phyloP scores from a whole-genome alignment of 2,797 vertebrate species.

The Acipenser oxyrinchus region DNA sequence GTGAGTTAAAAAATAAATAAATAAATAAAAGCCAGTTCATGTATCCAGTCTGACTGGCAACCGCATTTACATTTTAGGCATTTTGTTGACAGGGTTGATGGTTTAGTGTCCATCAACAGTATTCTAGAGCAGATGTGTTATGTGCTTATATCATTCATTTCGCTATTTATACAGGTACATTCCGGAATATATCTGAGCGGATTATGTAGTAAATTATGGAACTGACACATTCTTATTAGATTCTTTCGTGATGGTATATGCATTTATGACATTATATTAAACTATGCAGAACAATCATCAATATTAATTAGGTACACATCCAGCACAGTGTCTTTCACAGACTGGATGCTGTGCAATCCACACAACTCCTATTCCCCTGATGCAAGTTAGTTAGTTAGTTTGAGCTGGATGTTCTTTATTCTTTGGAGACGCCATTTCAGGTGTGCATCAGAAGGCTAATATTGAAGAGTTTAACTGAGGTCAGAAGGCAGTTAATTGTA shows the following conservation, averaged over 20 bases:
- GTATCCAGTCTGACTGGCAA: background rate
- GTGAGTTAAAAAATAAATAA: background rate
- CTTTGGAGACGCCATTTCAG: too few species aligned
- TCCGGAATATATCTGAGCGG: background rate
- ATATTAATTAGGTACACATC: background rate
- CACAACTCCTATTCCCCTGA: background rate
- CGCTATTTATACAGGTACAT: background rate
- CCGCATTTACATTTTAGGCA: background rate
- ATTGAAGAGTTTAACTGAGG: too few species aligned
- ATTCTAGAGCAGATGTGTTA: background rate
- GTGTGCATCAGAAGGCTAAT: too few species aligned
- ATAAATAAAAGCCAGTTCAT: background rate
- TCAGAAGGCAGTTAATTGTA: too few species aligned
- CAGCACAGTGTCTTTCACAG: background rate
- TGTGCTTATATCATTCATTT: background rate
- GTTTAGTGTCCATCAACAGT: background rate
- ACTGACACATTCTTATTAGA: constrained; percentile 1
- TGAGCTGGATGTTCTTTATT: too few species aligned
- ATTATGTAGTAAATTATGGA: background rate
- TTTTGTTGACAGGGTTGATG: background rate
- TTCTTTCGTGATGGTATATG: background rate
- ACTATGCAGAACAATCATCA: background rate
- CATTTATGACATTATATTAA: constrained; percentile 1
- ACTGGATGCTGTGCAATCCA: background rate
- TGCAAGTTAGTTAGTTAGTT: too few species aligned